Conservation (phyloP, 2,113 vertebrate genomes). For the Clarias batrachus region DNA sequence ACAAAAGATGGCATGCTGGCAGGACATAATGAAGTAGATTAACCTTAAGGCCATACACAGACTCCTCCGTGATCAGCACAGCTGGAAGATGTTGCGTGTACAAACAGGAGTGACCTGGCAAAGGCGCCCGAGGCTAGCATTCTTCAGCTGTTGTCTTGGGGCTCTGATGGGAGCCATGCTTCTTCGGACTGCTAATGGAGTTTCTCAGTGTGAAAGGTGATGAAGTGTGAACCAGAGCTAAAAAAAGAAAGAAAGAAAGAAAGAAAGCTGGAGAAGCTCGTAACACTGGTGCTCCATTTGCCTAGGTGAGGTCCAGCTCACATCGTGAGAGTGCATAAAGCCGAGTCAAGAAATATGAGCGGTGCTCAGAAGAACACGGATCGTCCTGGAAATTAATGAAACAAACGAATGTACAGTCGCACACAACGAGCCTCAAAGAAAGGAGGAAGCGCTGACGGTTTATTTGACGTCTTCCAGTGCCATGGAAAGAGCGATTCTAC, state of each 20-base stretch:
- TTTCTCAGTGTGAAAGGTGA: slow-evolving; percentile 38
- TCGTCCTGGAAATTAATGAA: not conserved
- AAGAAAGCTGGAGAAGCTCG: not conserved
- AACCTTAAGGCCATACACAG: slow-evolving; percentile 33
- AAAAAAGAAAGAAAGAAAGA: not conserved
- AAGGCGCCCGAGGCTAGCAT: not conserved
- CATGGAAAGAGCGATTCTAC: not conserved
- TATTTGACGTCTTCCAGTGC: not conserved
- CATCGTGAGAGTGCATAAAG: not conserved
- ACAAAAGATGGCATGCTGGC: slow-evolving; percentile 1
- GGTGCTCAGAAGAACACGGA: not conserved
- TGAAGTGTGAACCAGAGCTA: not conserved
- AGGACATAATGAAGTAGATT: slow-evolving; percentile 34
- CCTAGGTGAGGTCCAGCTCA: not conserved
- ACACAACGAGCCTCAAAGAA: not conserved
- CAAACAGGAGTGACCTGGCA: slow-evolving; percentile 27
- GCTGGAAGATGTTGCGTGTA: slow-evolving; percentile 29
- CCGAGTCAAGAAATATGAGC: not conserved
- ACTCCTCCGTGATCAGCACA: slow-evolving; percentile 23
- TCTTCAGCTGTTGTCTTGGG: slow-evolving; percentile 19
- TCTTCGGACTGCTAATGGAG: slow-evolving; percentile 32
- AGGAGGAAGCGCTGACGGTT: not conserved
- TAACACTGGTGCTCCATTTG: not conserved
- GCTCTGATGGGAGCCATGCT: slow-evolving; percentile 21
- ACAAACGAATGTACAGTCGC: not conserved